These are phyloP conservation scores for Pseudoatta argentina DNA, from an alignment of 1,140 invertebrate genomes.

Conservation along the genomic window DNA sequence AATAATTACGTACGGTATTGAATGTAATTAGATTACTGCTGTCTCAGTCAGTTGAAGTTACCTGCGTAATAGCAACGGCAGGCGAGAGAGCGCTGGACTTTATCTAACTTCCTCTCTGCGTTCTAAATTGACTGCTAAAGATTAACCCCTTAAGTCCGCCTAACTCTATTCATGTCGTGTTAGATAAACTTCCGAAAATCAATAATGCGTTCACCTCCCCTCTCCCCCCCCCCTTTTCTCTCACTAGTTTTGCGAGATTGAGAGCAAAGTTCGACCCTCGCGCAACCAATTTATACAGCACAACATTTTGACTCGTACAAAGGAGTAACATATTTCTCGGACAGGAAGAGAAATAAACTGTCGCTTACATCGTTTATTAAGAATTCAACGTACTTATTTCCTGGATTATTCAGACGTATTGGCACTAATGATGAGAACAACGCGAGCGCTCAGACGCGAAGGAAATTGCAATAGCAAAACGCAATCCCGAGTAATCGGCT, in stretches of 20 bases:
- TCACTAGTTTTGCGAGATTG: conserved; percentile 55
- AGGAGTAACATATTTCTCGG: background rate
- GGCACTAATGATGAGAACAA: conserved; percentile 67
- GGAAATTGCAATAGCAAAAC: conserved; percentile 66
- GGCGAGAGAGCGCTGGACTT: conserved; percentile 62
- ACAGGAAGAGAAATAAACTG: conserved; percentile 25
- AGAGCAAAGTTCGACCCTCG: conserved; percentile 44
- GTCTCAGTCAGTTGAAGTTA: conserved; percentile 65
- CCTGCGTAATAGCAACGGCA: conserved; percentile 34
- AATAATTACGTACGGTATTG: conserved; percentile 64
- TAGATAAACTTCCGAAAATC: conserved; percentile 69
- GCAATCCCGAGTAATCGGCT: conserved; percentile 65
- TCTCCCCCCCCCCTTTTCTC: background rate
- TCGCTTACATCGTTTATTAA: conserved; percentile 23
- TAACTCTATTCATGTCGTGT: conserved; percentile 58
- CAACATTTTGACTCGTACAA: conserved; percentile 22
- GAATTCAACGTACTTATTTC: conserved; percentile 59
- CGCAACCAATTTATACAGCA: conserved; percentile 26
- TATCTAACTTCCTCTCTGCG: conserved; percentile 66
- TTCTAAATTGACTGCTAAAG: conserved; percentile 72
- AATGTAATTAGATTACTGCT: conserved; percentile 73
- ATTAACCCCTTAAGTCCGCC: conserved; percentile 69
- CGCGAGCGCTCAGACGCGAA: conserved; percentile 10
- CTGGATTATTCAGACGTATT: conserved; percentile 56
- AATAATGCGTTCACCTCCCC: conserved; percentile 29